These are phyloP conservation scores for Casuarius casuarius DNA, from an alignment of 2,113 vertebrate species.

Conservation along the genomic window DNA sequence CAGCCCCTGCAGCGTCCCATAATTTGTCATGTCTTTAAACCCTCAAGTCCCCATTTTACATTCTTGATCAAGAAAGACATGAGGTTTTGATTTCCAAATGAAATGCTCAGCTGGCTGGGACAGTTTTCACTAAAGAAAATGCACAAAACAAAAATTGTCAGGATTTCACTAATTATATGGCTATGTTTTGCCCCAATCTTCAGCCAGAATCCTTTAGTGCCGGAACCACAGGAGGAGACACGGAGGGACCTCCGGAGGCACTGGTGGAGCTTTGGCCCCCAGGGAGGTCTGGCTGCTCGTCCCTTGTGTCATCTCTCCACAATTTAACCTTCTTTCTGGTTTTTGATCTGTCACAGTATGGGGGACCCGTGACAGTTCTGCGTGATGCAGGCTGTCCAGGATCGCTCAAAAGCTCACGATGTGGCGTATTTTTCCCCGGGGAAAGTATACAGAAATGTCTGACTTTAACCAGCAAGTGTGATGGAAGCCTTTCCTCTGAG, in stretches of 20 bases:
- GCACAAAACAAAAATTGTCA: background rate
- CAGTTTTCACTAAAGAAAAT: background rate
- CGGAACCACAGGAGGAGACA: background rate
- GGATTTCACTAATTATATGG: background rate
- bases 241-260: background rate
- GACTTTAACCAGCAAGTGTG: constrained; percentile 29
- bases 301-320: background rate
- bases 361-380: background rate
- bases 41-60: constrained; percentile 55
- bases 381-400: background rate
- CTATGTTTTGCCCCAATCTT: background rate
- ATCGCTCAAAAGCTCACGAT: background rate
- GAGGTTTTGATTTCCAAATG: constrained; percentile 38
- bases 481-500: constrained; percentile 58
- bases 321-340: background rate
- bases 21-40: constrained; percentile 62
- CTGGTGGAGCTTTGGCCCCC: background rate
- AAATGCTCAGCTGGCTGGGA: background rate
- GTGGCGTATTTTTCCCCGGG: background rate
- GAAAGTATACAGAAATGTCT: background rate
- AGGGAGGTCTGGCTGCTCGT: background rate
- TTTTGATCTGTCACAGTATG: background rate
- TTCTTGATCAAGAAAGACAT: constrained; percentile 11
- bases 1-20: constrained; percentile 57
- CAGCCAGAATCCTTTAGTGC: background rate